Percentiles rank a stretch among this genome's conserved stretches.
Evolutionary conservation across 2,888 invertebrate genomes (phyloP).

Genomic region (Plutella xylostella): DNA sequence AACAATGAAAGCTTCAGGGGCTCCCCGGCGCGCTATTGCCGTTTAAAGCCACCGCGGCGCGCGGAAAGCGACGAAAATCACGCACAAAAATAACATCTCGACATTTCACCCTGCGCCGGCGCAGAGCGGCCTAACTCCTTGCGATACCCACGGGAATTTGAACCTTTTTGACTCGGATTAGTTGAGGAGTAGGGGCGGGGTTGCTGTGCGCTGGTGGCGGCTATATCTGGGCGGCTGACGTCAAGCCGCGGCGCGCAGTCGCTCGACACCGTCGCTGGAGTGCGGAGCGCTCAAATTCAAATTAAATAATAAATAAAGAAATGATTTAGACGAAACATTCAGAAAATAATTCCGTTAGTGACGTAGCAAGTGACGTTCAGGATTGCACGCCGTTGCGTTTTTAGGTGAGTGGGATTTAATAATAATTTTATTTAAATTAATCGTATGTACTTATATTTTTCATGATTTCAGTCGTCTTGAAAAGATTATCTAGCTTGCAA

Average conservation of each 20-base stretch:
- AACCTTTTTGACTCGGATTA: conserved; percentile 19
- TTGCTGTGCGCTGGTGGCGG: conserved; percentile 24
- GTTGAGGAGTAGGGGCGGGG: conserved; percentile 12
- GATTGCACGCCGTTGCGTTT: too few species aligned
- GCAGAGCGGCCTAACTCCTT: conserved; percentile 25
- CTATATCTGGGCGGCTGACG: conserved; percentile 61
- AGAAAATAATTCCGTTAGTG: too few species aligned
- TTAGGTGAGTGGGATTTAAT: too few species aligned
- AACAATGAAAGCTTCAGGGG: too few species aligned
- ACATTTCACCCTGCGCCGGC: conserved; percentile 33
- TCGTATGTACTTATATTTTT: too few species aligned
- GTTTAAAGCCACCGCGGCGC: conserved; percentile 57
- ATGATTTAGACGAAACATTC: not conserved
- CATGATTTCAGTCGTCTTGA: too few species aligned
- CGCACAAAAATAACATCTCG: conserved; percentile 63
- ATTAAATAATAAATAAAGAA: not conserved
- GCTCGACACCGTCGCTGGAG: conserved; percentile 20
- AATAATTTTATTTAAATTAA: too few species aligned
- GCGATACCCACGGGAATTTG: conserved; percentile 19
- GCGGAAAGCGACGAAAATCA: conserved; percentile 51
- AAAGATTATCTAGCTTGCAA: too few species aligned
- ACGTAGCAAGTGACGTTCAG: not conserved
- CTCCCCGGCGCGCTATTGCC: conserved; percentile 43
- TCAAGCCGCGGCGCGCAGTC: conserved; percentile 49
- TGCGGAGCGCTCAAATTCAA: not conserved